Conservation (phyloP, 2,888 invertebrate species). For the Perdita meconis region DNA sequence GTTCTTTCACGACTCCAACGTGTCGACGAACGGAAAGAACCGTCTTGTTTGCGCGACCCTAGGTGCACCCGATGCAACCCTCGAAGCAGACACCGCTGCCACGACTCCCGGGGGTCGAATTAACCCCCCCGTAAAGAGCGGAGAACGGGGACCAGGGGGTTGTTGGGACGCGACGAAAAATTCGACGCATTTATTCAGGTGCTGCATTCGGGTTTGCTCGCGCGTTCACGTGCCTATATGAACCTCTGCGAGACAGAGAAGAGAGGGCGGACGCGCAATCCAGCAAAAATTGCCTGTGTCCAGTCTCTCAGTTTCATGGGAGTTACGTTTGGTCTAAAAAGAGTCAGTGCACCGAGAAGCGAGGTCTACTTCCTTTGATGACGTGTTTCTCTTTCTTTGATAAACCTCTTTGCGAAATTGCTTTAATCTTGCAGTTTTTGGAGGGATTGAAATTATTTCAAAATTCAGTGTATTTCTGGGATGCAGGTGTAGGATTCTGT, state of each 20-base stretch:
- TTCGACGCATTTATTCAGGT: constrained; percentile 75
- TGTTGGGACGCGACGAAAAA: constrained; percentile 54
- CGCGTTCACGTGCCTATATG: constrained; percentile 56
- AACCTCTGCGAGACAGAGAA: constrained; percentile 18
- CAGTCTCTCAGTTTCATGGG: constrained; percentile 27
- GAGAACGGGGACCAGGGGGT: constrained; percentile 23
- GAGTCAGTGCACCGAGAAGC: constrained; percentile 1
- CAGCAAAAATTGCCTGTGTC: constrained; percentile 52
- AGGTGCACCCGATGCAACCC: constrained; percentile 38
- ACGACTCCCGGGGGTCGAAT: constrained; percentile 45
- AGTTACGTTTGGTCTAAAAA: constrained; percentile 18
- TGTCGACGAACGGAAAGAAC: constrained; percentile 45
- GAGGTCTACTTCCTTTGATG: neutral
- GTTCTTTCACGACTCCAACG: constrained; percentile 27
- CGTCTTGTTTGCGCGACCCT: constrained; percentile 54
- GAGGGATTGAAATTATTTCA: no score
- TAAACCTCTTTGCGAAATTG: no score
- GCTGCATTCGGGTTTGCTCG: constrained; percentile 68
- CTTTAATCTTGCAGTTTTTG: no score
- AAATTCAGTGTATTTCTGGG: no score
- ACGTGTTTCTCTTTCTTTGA: neutral
- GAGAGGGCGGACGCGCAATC: constrained; percentile 25
- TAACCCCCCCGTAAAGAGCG: constrained; percentile 20
- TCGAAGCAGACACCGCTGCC: constrained; percentile 38
- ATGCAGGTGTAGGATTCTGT: no score